Evolutionary conservation across 2,888 invertebrate species (phyloP).

Genomic region (Rotaria macrura): DNA sequence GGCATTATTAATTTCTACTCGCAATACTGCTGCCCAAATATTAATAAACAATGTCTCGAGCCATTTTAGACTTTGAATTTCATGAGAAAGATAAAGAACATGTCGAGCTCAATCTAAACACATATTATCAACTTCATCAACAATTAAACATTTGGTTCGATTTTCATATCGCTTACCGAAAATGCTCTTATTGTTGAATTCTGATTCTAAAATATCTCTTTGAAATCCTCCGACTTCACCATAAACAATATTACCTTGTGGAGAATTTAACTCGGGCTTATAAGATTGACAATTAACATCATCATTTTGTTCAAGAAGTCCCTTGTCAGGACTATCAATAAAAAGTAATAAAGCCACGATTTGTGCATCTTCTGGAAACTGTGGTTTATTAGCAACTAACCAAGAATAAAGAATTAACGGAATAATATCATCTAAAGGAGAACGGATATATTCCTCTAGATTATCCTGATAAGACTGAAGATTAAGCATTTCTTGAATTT

Average conservation of each 20-base stretch:
- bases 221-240: background rate
- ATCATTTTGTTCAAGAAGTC: background rate
- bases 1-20: background rate
- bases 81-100: conserved; percentile 5
- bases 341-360: background rate
- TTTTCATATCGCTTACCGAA: background rate
- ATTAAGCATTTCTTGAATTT: background rate
- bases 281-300: background rate
- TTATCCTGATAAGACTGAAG: background rate
- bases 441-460: background rate
- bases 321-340: background rate
- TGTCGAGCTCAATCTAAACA: background rate
- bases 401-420: background rate
- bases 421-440: background rate
- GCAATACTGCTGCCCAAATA: background rate
- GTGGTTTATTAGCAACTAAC: background rate
- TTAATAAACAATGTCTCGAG: background rate
- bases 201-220: background rate
- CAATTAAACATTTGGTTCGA: background rate
- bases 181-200: background rate
- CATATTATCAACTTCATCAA: conserved; percentile 18
- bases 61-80: background rate
- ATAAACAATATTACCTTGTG: background rate
- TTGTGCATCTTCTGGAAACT: background rate
- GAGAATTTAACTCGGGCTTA: background rate